Percentiles rank a stretch among this genome's conserved stretches.
Evolutionary conservation across 2,888 invertebrate genomes (phyloP).

Genomic region (Phyllotreta striolata): DNA sequence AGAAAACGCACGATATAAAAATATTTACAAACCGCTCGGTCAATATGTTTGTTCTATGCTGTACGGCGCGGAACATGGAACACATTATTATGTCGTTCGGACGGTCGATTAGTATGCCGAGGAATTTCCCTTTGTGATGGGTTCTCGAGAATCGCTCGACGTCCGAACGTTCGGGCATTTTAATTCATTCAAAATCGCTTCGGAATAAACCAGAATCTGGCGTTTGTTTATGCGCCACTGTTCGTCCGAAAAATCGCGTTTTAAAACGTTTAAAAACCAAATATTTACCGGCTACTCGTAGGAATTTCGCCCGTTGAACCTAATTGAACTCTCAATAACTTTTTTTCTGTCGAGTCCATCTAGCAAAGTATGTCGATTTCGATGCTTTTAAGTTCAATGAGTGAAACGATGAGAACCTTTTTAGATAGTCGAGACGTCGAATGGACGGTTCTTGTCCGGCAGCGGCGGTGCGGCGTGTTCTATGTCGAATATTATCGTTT

Average conservation of each 20-base stretch:
- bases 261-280: too few species aligned
- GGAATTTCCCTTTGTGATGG: constrained; percentile 11
- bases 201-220: too few species aligned
- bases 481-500: constrained; percentile 12
- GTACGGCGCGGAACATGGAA: constrained; percentile 11
- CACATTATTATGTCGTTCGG: constrained; percentile 29
- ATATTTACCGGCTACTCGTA: too few species aligned
- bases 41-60: constrained; percentile 26
- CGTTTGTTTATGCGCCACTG: too few species aligned
- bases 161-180: background rate
- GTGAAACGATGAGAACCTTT: constrained; percentile 44
- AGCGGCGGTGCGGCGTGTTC: constrained; percentile 17
- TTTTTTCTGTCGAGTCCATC: too few species aligned
- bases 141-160: background rate
- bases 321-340: too few species aligned
- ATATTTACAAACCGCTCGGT: constrained; percentile 25
- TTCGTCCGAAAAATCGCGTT: too few species aligned
- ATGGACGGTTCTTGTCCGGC: constrained; percentile 19
- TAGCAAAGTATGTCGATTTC: constrained; percentile 39
- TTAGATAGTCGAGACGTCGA: constrained; percentile 47
- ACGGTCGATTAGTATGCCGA: constrained; percentile 21
- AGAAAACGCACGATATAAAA: constrained; percentile 21
- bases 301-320: too few species aligned
- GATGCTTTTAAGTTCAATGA: constrained; percentile 44
- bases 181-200: too few species aligned